Percentiles rank a stretch among this genome's conserved stretches.
Conservation (phyloP, 2,888 invertebrate species). For the Vannuccia rotundouncinata region DNA sequence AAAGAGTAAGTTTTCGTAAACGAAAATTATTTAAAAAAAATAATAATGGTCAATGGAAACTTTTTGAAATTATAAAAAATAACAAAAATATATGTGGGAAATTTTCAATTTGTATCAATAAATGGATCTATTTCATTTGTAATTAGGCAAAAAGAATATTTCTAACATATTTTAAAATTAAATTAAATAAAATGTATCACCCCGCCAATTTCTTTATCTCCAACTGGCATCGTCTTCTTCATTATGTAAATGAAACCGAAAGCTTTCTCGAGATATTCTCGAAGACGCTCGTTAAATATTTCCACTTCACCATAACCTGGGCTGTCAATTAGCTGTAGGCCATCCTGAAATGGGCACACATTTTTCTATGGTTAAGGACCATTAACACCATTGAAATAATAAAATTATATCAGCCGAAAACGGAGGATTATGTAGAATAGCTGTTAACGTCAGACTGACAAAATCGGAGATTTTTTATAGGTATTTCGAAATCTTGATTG, state of each 20-base stretch:
- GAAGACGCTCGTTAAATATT: not conserved
- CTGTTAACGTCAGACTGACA: too few relatives aligned
- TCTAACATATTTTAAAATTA: not conserved
- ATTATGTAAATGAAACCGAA: not conserved
- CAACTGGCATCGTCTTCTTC: not conserved
- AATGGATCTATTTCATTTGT: not conserved
- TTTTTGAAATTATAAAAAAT: too few relatives aligned
- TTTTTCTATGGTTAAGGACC: too few relatives aligned
- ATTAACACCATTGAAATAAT: too few relatives aligned
- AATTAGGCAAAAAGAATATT: not conserved
- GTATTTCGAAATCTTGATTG: too few relatives aligned
- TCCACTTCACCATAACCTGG: constrained; percentile 11
- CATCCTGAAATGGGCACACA: not conserved
- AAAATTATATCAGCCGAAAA: too few relatives aligned
- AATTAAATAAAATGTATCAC: not conserved
- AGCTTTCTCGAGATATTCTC: not conserved
- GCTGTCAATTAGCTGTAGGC: constrained; percentile 1
- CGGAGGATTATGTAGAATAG: too few relatives aligned
- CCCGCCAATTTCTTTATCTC: constrained; percentile 1
- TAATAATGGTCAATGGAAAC: too few relatives aligned
- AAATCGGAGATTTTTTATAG: too few relatives aligned
- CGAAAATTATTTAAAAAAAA: too few relatives aligned
- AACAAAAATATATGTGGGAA: not conserved
- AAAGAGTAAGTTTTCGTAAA: too few relatives aligned
- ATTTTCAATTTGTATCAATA: not conserved